Evolutionary conservation across 2,888 invertebrate genomes (phyloP).

Genomic region (Amphipyra tragopoginis): DNA sequence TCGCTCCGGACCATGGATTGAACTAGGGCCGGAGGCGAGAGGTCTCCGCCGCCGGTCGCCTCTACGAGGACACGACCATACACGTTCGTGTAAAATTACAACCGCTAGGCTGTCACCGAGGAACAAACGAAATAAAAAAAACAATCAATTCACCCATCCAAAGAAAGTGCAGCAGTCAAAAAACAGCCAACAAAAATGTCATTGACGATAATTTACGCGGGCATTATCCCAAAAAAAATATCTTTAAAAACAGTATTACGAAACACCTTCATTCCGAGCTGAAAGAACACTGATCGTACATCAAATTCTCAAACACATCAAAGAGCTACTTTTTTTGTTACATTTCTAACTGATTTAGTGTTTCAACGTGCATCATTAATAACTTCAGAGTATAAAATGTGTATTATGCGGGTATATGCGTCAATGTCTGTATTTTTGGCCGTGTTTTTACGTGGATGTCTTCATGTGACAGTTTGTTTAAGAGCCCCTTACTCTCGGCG

Average conservation of each 20-base stretch:
- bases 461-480: slow-evolving; percentile 26
- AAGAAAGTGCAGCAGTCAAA: too few species aligned
- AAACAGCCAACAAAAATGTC: too few species aligned
- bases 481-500: not conserved
- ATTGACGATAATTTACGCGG: too few species aligned
- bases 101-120: too few species aligned
- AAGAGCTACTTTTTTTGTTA: slow-evolving; percentile 21
- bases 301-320: slow-evolving; percentile 45
- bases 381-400: slow-evolving; percentile 44
- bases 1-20: too few species aligned
- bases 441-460: slow-evolving; percentile 8
- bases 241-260: slow-evolving; percentile 20
- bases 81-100: too few species aligned
- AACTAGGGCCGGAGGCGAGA: too few species aligned
- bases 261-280: slow-evolving; percentile 11
- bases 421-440: slow-evolving; percentile 45
- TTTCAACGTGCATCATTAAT: slow-evolving; percentile 50
- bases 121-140: too few species aligned
- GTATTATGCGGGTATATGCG: slow-evolving; percentile 43
- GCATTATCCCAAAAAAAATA: too few species aligned
- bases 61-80: too few species aligned
- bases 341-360: slow-evolving; percentile 54
- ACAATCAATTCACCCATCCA: too few species aligned
- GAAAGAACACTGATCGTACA: slow-evolving; percentile 9
- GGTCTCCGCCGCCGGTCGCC: too few species aligned